Base-by-base conservation (phyloP, 2,888 invertebrate genomes). In the Physocephala rufipes region DNA sequence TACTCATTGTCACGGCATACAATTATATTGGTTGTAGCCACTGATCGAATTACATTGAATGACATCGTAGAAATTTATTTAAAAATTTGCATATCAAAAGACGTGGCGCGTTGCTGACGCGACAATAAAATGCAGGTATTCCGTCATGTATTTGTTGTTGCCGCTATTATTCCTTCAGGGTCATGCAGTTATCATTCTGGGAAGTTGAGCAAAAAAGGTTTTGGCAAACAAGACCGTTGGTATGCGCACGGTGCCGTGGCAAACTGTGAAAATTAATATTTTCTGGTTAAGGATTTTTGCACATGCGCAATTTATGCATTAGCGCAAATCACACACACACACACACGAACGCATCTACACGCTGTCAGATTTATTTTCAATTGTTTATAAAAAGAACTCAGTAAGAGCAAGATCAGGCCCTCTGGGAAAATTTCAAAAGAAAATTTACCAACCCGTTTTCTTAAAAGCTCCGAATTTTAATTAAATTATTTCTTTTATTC, bases 211-310 rank as follows among this genome's bases (percentile, higher is more conserved):
- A 12, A 28, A 65, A 66, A 73, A 71, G 74, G 74, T 74, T 74
- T 72, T n/a, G n/a, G 71, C 69, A 67, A 73, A 75, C 71, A 74
- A 36, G 15, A 16, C 53, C 28, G 58, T 15, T 12, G 53, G 21
- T 24, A 28, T 58, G 58, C 9, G 9, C 24, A 55, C 21, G 1
- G 65, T 49, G 66, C 45, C 70, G 68, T 59, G 63, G 72, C 82
- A 79, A 75, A 81, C 82, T 82, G 82, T 81, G 82, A 82, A 82
- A 82, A 83, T 82, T 81, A 80, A 82, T 82, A 81, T 80, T 81
- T 82, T 80, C 24, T 49, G 9, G 26, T 26, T n/a, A 28, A 13
- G 43, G 59, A 61, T 67, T 61, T 67, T 28, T 59, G 67, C 67
- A 58, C 47, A 67, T 58, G 47, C 45, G 59, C 47, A n/a, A 55